These are phyloP conservation scores for Vespertilio murinus DNA, from an alignment of 2,797 vertebrate genomes.

Conservation along the genomic window DNA sequence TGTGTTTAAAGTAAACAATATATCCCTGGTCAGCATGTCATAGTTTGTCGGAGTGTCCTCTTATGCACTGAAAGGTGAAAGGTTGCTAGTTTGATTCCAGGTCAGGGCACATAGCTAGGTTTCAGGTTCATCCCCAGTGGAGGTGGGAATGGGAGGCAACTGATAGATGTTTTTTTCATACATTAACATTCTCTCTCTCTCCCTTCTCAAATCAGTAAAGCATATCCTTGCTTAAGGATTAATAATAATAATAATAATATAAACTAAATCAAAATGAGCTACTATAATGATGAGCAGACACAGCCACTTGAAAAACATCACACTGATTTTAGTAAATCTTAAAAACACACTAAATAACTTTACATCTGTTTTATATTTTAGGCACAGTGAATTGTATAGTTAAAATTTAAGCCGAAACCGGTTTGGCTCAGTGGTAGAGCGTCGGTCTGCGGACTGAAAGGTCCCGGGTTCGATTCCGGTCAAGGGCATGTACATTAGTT, in stretches of 20 bases:
- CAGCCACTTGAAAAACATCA: slow-evolving; percentile 32
- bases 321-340: slow-evolving; percentile 42
- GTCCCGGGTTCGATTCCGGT: too few relatives aligned
- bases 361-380: not conserved
- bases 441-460: too few relatives aligned
- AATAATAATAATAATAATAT: not conserved
- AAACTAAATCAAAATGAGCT: not conserved
- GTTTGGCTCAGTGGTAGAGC: too few relatives aligned
- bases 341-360: not conserved
- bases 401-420: slow-evolving; percentile 58
- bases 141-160: not conserved
- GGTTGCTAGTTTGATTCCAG: not conserved
- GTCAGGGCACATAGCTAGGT: not conserved
- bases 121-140: not conserved
- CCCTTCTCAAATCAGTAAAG: not conserved
- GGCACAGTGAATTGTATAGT: not conserved
- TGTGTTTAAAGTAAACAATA: slow-evolving; percentile 46
- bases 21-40: not conserved
- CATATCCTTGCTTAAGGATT: not conserved
- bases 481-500: too few relatives aligned
- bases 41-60: not conserved
- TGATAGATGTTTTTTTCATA: not conserved
- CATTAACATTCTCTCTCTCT: not conserved
- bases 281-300: not conserved
- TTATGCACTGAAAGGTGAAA: not conserved